phyloP scores from a whole-genome alignment of 2,113 vertebrate genomes.

The Lamprologus lemairii region DNA sequence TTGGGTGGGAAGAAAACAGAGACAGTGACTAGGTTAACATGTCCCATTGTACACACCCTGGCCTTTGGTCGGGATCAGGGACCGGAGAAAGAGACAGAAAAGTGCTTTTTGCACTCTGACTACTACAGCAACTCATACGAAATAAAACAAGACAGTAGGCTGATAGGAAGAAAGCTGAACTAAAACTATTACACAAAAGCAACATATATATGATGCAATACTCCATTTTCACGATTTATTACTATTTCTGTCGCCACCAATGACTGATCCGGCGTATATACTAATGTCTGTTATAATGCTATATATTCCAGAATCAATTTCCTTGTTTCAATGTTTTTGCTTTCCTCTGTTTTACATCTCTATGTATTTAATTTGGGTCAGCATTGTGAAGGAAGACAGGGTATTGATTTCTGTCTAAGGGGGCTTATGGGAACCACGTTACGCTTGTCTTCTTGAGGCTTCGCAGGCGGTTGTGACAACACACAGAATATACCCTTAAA shows the following conservation, averaged over 20 bases:
- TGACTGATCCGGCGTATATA: neutral
- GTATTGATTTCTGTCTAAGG: slow-evolving; percentile 65
- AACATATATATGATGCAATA: neutral
- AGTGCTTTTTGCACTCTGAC: neutral
- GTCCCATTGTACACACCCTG: neutral
- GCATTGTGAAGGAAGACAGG: slow-evolving; percentile 54
- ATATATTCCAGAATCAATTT: slow-evolving; percentile 51
- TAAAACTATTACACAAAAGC: neutral
- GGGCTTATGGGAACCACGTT: slow-evolving; percentile 49
- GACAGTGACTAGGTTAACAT: neutral
- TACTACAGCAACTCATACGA: neutral
- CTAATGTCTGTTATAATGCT: slow-evolving; percentile 30
- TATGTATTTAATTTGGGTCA: slow-evolving; percentile 70
- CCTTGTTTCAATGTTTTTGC: slow-evolving; percentile 61
- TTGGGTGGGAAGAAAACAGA: slow-evolving; percentile 6
- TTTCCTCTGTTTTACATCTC: slow-evolving; percentile 62
- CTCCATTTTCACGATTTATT: neutral
- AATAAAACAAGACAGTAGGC: neutral
- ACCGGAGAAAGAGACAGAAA: neutral
- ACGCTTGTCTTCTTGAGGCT: slow-evolving; percentile 50
- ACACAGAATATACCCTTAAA: slow-evolving; percentile 34
- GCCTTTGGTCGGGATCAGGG: neutral
- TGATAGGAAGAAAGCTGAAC: neutral
- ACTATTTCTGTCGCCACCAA: slow-evolving; percentile 13
- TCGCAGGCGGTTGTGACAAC: slow-evolving; percentile 48